Evolutionary conservation across 1,140 invertebrate species (phyloP), one percentile per base, ranked within the genome.

Genomic region (Lysiphlebus fabarum): DNA sequence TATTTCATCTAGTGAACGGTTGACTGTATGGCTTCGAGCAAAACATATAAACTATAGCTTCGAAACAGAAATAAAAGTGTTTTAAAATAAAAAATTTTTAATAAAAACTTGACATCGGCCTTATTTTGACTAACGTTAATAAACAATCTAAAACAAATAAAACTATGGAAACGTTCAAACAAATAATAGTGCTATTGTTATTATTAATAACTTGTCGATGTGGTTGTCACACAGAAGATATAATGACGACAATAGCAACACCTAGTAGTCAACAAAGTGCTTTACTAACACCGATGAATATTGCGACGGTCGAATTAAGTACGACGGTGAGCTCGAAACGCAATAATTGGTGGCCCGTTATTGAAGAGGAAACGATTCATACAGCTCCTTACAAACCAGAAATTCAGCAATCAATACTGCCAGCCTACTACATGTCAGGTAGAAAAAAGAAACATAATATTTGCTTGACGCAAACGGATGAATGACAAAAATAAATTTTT

Each of bases 371-470:
- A 62, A 42, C 62, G 10, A 48, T 58, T 38, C 57, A 63, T 36
- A 58, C 56, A 34, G 54, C 54, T 11, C 67, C 50, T 6, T 60
- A 60, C 37, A 47, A 57, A 42, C 36, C 54, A 0, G 59, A 59
- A 57, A 12, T 45, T 41, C 55, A 58, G 17, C 69, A 63, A 11
- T 58, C 66, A 42, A 6, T 66, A 38, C 62, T 69, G 10, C 49
- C 58, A 44, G 67, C 63, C 65, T 66, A 71, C 65, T 73, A 67
- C 63, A 53, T 69, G 11, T 57, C 63, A 6, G 68, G 70, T 71
- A 71, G 71, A 53, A 43, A 43, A 12, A 14, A 8, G 14, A 37
- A 40, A 37, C 10, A 4, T 17, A n/a, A 11, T 54, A 14, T 4
- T 34, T 11, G 36, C 26, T 53, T 53, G 50, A 53, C 8, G 8